Percentiles rank a stretch among this genome's conserved stretches.
phyloP scores from a whole-genome alignment of 2,113 vertebrate genomes.

The Proteles cristata region DNA sequence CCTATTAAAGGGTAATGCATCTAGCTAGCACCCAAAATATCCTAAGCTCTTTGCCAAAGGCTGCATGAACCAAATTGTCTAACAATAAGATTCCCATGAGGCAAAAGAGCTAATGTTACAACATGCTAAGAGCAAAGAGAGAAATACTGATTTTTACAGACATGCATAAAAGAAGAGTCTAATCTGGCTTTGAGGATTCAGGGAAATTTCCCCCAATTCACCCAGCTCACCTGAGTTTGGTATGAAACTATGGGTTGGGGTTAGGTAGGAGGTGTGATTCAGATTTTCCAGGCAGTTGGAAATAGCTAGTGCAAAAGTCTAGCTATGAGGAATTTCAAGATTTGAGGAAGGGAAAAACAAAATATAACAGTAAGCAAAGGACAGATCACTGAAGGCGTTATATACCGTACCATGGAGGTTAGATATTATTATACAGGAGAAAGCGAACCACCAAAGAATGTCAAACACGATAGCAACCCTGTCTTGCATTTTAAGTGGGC shows the following conservation, averaged over 20 bases:
- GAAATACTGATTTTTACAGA: constrained; percentile 2
- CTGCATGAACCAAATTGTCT: not conserved
- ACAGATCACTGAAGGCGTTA: not conserved
- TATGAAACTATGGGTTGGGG: not conserved
- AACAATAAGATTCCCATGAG: not conserved
- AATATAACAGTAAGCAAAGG: not conserved
- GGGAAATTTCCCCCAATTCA: not conserved
- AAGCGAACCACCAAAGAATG: not conserved
- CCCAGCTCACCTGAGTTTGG: not conserved
- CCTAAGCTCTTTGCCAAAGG: not conserved
- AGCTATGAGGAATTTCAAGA: not conserved
- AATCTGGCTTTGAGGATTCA: not conserved
- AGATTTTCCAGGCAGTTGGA: not conserved
- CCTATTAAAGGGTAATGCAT: not conserved
- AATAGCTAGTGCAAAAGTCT: not conserved
- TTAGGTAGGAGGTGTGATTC: not conserved
- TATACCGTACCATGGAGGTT: not conserved
- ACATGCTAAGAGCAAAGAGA: not conserved
- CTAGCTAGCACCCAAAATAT: not conserved
- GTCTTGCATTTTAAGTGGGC: constrained; percentile 11
- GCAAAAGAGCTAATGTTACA: not conserved
- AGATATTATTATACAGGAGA: not conserved
- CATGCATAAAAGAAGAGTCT: not conserved
- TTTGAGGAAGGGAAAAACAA: not conserved
- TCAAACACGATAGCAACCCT: not conserved